These are phyloP conservation scores for Hiodon tergisus DNA, from an alignment of 2,113 vertebrate genomes.

Conservation along the genomic window DNA sequence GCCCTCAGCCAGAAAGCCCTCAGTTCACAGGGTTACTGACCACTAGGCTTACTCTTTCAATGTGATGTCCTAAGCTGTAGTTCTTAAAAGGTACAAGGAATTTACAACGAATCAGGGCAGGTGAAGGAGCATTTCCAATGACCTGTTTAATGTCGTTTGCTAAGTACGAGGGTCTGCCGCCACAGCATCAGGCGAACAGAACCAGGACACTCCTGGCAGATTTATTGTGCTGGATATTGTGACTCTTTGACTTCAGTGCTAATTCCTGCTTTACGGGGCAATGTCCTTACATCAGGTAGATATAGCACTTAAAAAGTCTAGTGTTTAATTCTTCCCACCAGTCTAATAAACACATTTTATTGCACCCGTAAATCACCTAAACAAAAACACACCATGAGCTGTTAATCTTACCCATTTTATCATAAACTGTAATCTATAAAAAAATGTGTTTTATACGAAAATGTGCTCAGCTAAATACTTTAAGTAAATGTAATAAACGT, in stretches of 20 bases:
- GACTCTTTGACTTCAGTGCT: slow-evolving; percentile 87
- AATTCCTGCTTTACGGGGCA: slow-evolving; percentile 86
- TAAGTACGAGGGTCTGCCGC: slow-evolving; percentile 70
- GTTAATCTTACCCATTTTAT: slow-evolving; percentile 96
- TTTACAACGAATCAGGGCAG: slow-evolving; percentile 55
- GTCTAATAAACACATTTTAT: slow-evolving; percentile 98
- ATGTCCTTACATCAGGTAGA: slow-evolving; percentile 91
- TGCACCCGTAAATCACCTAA: slow-evolving; percentile 82
- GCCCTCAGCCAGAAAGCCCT: too few species aligned
- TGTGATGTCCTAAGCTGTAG: slow-evolving; percentile 43
- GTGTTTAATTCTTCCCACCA: slow-evolving; percentile 97
- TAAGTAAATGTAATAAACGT: slow-evolving; percentile 99
- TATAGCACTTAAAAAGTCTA: slow-evolving; percentile 90
- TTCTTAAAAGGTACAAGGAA: slow-evolving; percentile 39
- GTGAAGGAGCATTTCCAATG: slow-evolving; percentile 59
- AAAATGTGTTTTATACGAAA: slow-evolving; percentile 93
- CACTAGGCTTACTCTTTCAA: slow-evolving; percentile 14
- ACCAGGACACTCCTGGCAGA: slow-evolving; percentile 71
- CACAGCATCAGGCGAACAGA: slow-evolving; percentile 68
- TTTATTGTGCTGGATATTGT: slow-evolving; percentile 90
- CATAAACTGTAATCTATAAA: slow-evolving; percentile 95
- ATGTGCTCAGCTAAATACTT: slow-evolving; percentile 88
- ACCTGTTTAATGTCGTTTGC: slow-evolving; percentile 66
- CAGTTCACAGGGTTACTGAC: neutral
- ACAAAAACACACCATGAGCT: slow-evolving; percentile 90